phyloP scores from a whole-genome alignment of 2,113 vertebrate species.

The Cinclus cinclus region DNA sequence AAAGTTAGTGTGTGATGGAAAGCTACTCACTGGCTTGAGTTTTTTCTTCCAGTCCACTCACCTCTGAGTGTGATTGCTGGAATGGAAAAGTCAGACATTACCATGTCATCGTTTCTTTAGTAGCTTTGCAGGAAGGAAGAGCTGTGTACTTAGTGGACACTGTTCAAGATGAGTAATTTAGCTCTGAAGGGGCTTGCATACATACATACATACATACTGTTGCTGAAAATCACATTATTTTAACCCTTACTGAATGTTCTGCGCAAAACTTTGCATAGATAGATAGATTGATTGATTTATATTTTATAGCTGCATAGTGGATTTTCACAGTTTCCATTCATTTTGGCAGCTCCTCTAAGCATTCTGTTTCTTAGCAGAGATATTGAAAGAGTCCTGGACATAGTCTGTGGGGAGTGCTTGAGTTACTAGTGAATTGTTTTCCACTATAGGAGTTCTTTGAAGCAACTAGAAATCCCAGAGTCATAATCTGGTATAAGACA shows the following conservation, averaged over 20 bases:
- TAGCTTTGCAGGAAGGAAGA: neutral
- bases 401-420: neutral
- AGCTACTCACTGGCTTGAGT: neutral
- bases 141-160: neutral
- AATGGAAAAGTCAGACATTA: neutral
- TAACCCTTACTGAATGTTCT: neutral
- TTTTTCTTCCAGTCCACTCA: neutral
- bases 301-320: neutral
- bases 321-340: neutral
- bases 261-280: too few species aligned
- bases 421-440: neutral
- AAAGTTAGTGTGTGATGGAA: neutral
- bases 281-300: too few species aligned
- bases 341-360: neutral
- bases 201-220: neutral
- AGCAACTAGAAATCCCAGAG: neutral
- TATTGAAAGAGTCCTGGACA: neutral
- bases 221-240: neutral
- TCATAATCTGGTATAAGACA: neutral
- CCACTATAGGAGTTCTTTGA: neutral
- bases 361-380: neutral
- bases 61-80: neutral
- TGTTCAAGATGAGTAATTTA: neutral
- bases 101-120: neutral
- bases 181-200: neutral